Evolutionary conservation across 2,888 invertebrate species (phyloP), one percentile per base, ranked within the genome.

Genomic region (Junonia oenone): DNA sequence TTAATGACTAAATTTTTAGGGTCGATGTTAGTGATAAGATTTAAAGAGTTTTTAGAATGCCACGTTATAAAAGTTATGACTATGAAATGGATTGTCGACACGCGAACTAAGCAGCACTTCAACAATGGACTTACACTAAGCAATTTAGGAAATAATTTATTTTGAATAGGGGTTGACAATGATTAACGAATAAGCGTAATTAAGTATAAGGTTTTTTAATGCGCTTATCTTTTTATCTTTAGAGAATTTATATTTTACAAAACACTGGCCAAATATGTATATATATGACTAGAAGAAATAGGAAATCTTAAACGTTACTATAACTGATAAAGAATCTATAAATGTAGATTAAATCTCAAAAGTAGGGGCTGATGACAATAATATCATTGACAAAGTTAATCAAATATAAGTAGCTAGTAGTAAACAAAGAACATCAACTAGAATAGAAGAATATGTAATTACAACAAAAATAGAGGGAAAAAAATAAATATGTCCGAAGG

Each of bases 401-500:
- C 14, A 38, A 35, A 35, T 6, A 14, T 35, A 35, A 15, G 13
- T 17, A 17, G 38, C 38, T 38, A 38, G 17, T 15, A 17, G 0
- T 38, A 9, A 31, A 11, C 9, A 17, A 6, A 11, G 11, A 38
- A 38, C 17, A 38, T 9, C 13, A 43, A 26, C 1, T 3, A 26
- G 13, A 22, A 43, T 43, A 13, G 43, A 8, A 43, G n/a, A 43
- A 26, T 8, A 43, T 26, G 31, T 46, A 40, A 51, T 51, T 35
- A 46, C 51, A 52, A 29, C 50, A 40, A 46, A 45, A 52, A 45
- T 33, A 48, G 14, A 48, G 31, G n/a, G 26, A 33, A 45, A 46
- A 53, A 56, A 53, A 51, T 47, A 53, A 55, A 45, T 29, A 51
- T 58, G 47, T 62, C 48, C 22, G 29, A 27, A 35, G 19, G 37